phyloP scores from a whole-genome alignment of 2,113 vertebrate species.

The Amblyornis subalaris region DNA sequence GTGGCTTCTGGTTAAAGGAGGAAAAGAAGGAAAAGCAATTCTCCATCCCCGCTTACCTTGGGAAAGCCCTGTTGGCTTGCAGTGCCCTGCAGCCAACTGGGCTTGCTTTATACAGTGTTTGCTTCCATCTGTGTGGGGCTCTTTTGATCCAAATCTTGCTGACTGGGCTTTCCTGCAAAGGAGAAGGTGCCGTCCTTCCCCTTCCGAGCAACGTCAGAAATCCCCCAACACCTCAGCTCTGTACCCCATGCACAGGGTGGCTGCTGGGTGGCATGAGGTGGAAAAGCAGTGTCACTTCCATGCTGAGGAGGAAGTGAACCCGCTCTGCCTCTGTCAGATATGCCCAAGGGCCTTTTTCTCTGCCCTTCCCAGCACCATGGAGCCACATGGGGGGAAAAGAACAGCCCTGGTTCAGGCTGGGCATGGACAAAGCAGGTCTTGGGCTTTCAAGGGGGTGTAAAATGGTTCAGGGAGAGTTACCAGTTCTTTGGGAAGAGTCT shows the following conservation, averaged over 20 bases:
- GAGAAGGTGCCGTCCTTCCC: background rate
- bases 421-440: accelerated
- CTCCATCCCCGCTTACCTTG: background rate
- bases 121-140: accelerated
- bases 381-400: accelerated
- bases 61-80: background rate
- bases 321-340: accelerated
- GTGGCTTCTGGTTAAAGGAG: background rate
- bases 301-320: background rate
- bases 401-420: background rate
- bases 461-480: background rate
- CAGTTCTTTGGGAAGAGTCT: background rate
- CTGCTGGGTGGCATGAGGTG: accelerated
- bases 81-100: background rate
- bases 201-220: background rate
- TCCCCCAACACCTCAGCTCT: accelerated
- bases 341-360: background rate
- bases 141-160: accelerated
- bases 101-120: background rate
- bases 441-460: background rate
- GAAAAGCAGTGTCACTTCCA: background rate
- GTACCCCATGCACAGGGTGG: accelerated
- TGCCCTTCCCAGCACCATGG: background rate
- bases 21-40: background rate
- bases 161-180: background rate